These are phyloP conservation scores for Mamestra brassicae DNA, from an alignment of 2,888 invertebrate genomes.

Conservation along the genomic window DNA sequence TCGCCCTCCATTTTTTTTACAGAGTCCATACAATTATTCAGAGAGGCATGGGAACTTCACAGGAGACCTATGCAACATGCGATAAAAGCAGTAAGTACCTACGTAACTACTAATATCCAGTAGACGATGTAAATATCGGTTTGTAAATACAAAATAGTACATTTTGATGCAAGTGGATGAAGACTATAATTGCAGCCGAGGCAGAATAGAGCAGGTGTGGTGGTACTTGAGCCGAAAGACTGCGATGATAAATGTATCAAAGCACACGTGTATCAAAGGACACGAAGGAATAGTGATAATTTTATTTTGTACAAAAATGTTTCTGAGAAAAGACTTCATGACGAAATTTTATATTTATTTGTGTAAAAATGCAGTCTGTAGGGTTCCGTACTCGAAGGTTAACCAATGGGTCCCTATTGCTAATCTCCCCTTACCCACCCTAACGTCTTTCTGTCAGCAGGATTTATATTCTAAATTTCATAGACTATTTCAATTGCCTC, in stretches of 20 bases:
- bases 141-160: background rate
- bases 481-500: background rate
- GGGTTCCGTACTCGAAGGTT: background rate
- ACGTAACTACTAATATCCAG: background rate
- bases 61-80: slow-evolving; percentile 71
- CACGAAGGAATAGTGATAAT: no score
- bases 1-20: slow-evolving; percentile 39
- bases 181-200: no score
- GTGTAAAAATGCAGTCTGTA: background rate
- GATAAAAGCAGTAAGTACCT: slow-evolving; percentile 69
- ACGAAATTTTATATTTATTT: no score
- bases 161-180: background rate
- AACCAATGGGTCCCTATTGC: background rate
- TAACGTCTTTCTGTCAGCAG: background rate
- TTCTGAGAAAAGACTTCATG: no score
- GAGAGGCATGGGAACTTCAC: slow-evolving; percentile 70
- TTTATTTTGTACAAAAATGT: no score
- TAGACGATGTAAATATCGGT: background rate
- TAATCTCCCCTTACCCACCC: background rate
- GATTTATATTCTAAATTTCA: background rate
- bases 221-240: no score
- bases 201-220: no score
- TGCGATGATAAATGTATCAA: no score
- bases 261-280: no score
- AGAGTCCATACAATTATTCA: slow-evolving; percentile 67